These are phyloP conservation scores for Microctenopoma stevenorrisi DNA, from an alignment of 2,797 vertebrate genomes.

Conservation along the genomic window DNA sequence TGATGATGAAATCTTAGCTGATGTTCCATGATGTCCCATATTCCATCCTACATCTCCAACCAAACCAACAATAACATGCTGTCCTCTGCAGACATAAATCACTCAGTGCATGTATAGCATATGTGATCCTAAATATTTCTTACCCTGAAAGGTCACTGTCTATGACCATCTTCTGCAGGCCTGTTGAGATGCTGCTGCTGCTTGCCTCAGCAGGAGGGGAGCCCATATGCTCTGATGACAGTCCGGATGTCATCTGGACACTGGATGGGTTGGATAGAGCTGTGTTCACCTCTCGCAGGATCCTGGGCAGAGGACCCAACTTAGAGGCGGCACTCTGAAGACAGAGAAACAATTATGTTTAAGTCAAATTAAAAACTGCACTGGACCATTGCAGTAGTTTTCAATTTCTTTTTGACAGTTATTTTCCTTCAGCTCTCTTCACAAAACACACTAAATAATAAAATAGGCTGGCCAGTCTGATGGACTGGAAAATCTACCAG, in stretches of 20 bases:
- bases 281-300: constrained; percentile 92
- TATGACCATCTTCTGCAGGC: constrained; percentile 98
- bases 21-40: not conserved
- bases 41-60: not conserved
- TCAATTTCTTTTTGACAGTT: constrained; percentile 33
- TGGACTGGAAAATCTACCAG: constrained; percentile 44
- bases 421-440: constrained; percentile 47
- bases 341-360: constrained; percentile 14
- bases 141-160: constrained; percentile 96
- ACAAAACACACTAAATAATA: constrained; percentile 65
- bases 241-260: constrained; percentile 78
- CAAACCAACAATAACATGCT: not conserved
- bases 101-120: too few species aligned
- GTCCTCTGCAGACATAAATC: constrained; percentile 6
- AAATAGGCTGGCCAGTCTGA: constrained; percentile 39
- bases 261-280: constrained; percentile 91
- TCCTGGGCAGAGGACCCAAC: constrained; percentile 94
- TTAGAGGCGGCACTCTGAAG: constrained; percentile 88
- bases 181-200: constrained; percentile 91
- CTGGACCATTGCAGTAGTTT: constrained; percentile 25
- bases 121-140: constrained; percentile 33
- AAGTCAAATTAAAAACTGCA: constrained; percentile 25
- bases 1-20: not conserved
- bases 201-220: constrained; percentile 86
- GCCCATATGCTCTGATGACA: constrained; percentile 81